Percentiles rank a stretch among this genome's conserved stretches.
Conservation (phyloP, 2,888 invertebrate species). For the Tipula vernalis region DNA sequence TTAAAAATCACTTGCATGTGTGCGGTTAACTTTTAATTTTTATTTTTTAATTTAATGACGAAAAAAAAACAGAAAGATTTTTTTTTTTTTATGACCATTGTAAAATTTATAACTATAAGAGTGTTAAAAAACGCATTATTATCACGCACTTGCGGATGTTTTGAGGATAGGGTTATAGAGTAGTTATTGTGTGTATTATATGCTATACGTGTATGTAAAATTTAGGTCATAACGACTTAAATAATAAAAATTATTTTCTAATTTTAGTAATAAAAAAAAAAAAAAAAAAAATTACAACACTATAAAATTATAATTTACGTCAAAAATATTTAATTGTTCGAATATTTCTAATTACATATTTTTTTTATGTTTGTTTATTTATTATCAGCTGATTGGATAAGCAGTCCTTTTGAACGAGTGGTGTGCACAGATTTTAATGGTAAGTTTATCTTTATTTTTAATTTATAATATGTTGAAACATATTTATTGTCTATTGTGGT, state of each 20-base stretch:
- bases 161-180: background rate
- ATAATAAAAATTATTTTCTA: background rate
- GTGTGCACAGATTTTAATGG: conserved; percentile 89
- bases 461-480: background rate
- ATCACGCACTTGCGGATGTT: background rate
- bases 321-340: background rate
- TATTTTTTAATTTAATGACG: background rate
- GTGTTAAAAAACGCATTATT: conserved; percentile 4
- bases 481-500: background rate
- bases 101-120: background rate
- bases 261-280: background rate
- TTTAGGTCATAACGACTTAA: background rate
- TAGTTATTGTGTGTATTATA: background rate
- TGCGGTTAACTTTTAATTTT: background rate
- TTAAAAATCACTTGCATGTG: background rate
- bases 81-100: background rate
- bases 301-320: background rate
- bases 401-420: conserved; percentile 86
- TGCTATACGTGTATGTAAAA: background rate
- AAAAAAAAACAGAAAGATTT: background rate
- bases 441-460: conserved; percentile 35
- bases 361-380: background rate
- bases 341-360: background rate
- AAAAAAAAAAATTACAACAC: background rate
- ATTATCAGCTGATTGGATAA: conserved; percentile 71